Evolutionary conservation across 2,888 invertebrate species (phyloP).

Genomic region (Macaria notata): DNA sequence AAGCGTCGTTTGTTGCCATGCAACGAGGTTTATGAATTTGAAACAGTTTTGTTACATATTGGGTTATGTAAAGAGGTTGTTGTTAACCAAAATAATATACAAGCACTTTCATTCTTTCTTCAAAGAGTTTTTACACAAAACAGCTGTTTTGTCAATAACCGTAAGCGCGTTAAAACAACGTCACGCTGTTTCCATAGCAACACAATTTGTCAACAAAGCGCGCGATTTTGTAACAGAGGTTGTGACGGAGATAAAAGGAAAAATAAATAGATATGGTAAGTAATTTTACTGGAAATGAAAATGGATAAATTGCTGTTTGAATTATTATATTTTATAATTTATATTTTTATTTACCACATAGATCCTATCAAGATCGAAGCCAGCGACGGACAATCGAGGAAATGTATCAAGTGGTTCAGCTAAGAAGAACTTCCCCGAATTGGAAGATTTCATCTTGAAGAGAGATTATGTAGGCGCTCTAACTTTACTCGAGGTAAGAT

Average conservation of each 20-base stretch:
- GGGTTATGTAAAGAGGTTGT: conserved; percentile 1
- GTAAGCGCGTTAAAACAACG: neutral
- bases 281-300: too few relatives aligned
- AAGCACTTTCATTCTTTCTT: neutral
- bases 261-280: too few relatives aligned
- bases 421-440: conserved; percentile 86
- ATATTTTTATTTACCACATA: conserved; percentile 46
- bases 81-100: neutral
- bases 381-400: conserved; percentile 82
- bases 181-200: conserved; percentile 41
- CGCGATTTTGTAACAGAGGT: conserved; percentile 6
- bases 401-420: conserved; percentile 49
- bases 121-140: neutral
- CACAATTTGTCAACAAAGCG: conserved; percentile 43
- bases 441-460: conserved; percentile 94
- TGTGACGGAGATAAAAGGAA: too few relatives aligned
- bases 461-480: conserved; percentile 97
- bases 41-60: neutral
- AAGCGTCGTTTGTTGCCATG: conserved; percentile 43
- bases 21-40: conserved; percentile 21
- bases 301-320: too few relatives aligned
- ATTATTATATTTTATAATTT: too few relatives aligned
- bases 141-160: conserved; percentile 19
- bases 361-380: conserved; percentile 93
- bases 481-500: conserved; percentile 92